A percentile compares a stretch with the other conserved stretches of the same genome.
Conservation (phyloP, 1,140 invertebrate genomes). For the Pissodes strobi region DNA sequence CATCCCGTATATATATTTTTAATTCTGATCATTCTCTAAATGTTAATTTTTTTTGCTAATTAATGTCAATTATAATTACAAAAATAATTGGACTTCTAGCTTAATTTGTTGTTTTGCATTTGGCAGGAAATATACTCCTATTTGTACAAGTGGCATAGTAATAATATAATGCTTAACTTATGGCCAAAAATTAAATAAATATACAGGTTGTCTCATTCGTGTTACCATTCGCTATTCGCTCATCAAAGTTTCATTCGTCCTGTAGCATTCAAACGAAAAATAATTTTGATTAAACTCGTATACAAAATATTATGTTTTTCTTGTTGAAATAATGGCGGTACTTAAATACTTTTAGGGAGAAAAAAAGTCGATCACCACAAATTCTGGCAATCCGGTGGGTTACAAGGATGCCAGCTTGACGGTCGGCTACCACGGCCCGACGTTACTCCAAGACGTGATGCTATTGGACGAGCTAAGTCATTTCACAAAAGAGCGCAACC, state of each 20-base stretch:
- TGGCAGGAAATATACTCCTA: too few relatives aligned
- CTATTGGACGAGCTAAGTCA: constrained; percentile 93
- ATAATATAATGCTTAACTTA: too few relatives aligned
- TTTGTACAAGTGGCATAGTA: too few relatives aligned
- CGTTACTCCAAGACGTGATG: constrained; percentile 86
- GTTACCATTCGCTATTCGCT: too few relatives aligned
- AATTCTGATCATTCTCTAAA: neutral
- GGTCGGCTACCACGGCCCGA: constrained; percentile 84
- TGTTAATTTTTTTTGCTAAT: neutral
- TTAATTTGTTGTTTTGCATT: too few relatives aligned
- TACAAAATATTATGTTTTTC: too few relatives aligned
- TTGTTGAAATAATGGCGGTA: too few relatives aligned
- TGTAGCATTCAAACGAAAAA: neutral
- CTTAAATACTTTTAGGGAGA: constrained; percentile 22
- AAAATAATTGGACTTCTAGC: too few relatives aligned
- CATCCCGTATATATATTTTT: neutral
- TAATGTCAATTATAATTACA: too few relatives aligned
- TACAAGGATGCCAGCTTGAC: constrained; percentile 73
- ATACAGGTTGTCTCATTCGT: too few relatives aligned
- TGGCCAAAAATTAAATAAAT: too few relatives aligned
- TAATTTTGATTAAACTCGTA: too few relatives aligned
- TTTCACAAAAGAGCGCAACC: constrained; percentile 94
- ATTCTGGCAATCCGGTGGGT: constrained; percentile 72
- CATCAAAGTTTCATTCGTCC: neutral
- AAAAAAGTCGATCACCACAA: constrained; percentile 60